Conservation (phyloP, 2,888 invertebrate species). For the Protophormia terraenovae region DNA sequence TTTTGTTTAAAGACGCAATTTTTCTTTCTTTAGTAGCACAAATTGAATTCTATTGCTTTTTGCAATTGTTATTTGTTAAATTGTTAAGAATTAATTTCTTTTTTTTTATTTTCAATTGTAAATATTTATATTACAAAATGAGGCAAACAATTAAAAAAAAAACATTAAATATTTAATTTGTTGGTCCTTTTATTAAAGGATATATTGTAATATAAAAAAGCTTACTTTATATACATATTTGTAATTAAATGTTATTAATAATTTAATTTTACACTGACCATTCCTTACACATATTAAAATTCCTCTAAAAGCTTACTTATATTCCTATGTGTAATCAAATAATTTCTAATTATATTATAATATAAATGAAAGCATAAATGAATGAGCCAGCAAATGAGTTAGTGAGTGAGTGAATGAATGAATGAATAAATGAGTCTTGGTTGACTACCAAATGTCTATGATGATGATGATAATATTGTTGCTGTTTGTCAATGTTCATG, state of each 20-base stretch:
- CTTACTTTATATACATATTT: neutral
- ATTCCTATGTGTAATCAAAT: slow-evolving; percentile 39
- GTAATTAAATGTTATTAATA: neutral
- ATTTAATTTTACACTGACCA: neutral
- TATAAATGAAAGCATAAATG: slow-evolving; percentile 4
- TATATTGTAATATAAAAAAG: too few relatives aligned
- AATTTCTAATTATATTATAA: slow-evolving; percentile 42
- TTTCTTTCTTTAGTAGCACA: neutral
- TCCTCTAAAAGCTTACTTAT: neutral
- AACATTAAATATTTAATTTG: too few relatives aligned
- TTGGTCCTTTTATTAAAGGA: too few relatives aligned
- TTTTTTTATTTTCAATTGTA: too few relatives aligned
- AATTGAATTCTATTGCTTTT: neutral
- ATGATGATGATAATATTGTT: neutral
- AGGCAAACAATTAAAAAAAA: neutral
- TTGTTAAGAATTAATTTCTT: neutral
- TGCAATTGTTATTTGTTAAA: neutral
- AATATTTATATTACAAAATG: too few relatives aligned
- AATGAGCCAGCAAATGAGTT: neutral
- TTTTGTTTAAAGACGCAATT: neutral
- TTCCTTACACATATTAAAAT: neutral
- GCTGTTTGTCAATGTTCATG: neutral
- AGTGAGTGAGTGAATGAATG: neutral
- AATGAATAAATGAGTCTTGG: neutral
- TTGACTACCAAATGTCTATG: too few relatives aligned